Base-by-base conservation (phyloP, 2,797 vertebrate species). In the Anabacerthia variegaticeps region DNA sequence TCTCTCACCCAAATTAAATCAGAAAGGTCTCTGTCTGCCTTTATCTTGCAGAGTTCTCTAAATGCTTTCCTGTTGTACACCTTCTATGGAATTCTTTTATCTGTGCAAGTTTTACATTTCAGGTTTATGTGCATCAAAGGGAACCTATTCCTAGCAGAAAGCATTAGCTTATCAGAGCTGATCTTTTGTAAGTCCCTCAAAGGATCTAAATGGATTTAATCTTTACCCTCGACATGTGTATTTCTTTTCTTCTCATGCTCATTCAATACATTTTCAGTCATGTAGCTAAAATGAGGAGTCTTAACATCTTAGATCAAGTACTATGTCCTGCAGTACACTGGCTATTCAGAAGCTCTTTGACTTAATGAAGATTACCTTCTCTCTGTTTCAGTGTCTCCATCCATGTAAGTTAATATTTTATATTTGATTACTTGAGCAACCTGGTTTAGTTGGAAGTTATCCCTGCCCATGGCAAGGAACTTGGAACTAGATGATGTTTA, bases 81-180 rank as follows among this genome's bases (percentile, higher is more conserved):
- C 49, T 91, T 89, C 76, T 85, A 48, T 80, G 65, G 43, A 89
- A 58, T 88, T 89, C 17, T 89, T 94, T 92, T 89, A 72, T 89
- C 88, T 89, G 39, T 84, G n/a, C 49, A 8, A 71, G 72, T 85
- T 68, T 92, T 92, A 61, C 66, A 28, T 85, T 94, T 91, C 72
- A 83, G 72, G 65, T 95, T 90, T 95, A 24, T 5, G 7, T 68
- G 24, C 75, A 80, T 95, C 82, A 95, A 88, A 96, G 89, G 49
- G 54, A 85, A 78, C 34, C 32, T 89, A 10, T 79, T 74, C 49
- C 56, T 80, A 22, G 34, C 65, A 95, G 72, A 83, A 89, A 56
- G 37, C 56, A 37, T 92, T 87, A 92, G 44, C 27, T 88, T 85
- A 88, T 66, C 61, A 66, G 78, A 76, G 39, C 46, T 85, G 62